These are phyloP conservation scores for Lysandra bellargus DNA, from an alignment of 2,888 invertebrate genomes.

Conservation along the genomic window DNA sequence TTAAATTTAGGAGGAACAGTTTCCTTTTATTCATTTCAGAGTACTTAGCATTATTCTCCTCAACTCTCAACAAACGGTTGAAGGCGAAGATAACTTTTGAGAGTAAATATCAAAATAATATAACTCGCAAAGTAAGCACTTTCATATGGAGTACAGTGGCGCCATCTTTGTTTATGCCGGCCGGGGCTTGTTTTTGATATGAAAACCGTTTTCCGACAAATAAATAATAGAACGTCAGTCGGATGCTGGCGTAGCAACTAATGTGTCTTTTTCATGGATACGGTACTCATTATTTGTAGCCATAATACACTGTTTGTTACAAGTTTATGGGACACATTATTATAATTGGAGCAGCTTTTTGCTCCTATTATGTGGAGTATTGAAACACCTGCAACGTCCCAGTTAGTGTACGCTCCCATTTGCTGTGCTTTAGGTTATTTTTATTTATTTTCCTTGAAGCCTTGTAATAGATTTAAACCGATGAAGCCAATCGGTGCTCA, in stretches of 20 bases:
- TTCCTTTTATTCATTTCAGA: not conserved
- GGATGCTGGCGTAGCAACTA: slow-evolving; percentile 53
- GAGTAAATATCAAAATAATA: slow-evolving; percentile 61
- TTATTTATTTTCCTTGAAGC: not conserved
- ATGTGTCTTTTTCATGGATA: slow-evolving; percentile 44
- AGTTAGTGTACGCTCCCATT: slow-evolving; percentile 34
- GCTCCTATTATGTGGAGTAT: slow-evolving; percentile 6
- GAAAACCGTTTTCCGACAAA: slow-evolving; percentile 71
- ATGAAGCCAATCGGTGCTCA: not conserved
- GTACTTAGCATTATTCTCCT: not conserved
- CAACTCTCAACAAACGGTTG: not conserved
- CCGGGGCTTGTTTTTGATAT: slow-evolving; percentile 69
- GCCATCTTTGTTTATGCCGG: slow-evolving; percentile 63
- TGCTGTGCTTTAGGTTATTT: slow-evolving; percentile 32
- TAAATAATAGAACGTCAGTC: slow-evolving; percentile 67
- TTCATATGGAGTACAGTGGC: slow-evolving; percentile 61
- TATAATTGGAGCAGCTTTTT: slow-evolving; percentile 8
- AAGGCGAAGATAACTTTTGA: not conserved
- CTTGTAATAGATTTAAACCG: not conserved
- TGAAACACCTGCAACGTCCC: slow-evolving; percentile 18
- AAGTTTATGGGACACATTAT: slow-evolving; percentile 17
- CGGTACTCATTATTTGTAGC: slow-evolving; percentile 24
- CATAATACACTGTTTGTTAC: slow-evolving; percentile 22
- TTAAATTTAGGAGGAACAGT: not conserved
- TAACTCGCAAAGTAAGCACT: slow-evolving; percentile 70